Conservation (phyloP, 1,140 invertebrate genomes). For the Latrodectus geometricus region DNA sequence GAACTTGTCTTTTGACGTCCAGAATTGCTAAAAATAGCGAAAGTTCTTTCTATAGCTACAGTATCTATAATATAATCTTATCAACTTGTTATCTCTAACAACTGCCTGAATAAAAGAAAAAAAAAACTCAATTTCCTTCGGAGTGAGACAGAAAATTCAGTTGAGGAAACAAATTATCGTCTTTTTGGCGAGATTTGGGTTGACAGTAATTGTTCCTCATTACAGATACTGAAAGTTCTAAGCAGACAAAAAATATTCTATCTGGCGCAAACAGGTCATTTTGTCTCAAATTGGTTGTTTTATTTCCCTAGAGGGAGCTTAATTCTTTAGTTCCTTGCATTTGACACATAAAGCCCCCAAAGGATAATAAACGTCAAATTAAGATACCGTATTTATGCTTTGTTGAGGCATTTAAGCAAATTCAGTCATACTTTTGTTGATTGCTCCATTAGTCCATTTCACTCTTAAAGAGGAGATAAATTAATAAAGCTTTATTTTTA, state of each 20-base stretch:
- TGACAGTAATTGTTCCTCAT: slow-evolving; percentile 43
- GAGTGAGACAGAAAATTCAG: slow-evolving; percentile 4
- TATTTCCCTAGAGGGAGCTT: neutral
- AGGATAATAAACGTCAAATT: neutral
- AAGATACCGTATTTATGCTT: neutral
- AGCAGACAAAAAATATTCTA: neutral
- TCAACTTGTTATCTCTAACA: neutral
- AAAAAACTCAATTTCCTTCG: slow-evolving; percentile 23
- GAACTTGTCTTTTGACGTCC: no score
- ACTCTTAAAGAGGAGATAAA: no score
- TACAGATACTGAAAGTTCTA: neutral
- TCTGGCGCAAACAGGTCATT: slow-evolving; percentile 16
- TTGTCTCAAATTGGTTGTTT: slow-evolving; percentile 8
- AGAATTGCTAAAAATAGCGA: no score
- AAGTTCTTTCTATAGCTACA: neutral
- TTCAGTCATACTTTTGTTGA: no score
- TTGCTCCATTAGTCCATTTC: no score
- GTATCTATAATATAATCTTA: neutral
- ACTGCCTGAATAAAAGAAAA: neutral
- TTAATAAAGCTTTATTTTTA: no score
- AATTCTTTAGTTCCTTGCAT: neutral
- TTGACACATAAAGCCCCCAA: neutral
- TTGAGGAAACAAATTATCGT: slow-evolving; percentile 44
- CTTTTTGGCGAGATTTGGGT: slow-evolving; percentile 21
- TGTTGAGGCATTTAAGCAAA: no score